phyloP scores from a whole-genome alignment of 2,888 invertebrate genomes.

The Euplagia quadripunctaria region DNA sequence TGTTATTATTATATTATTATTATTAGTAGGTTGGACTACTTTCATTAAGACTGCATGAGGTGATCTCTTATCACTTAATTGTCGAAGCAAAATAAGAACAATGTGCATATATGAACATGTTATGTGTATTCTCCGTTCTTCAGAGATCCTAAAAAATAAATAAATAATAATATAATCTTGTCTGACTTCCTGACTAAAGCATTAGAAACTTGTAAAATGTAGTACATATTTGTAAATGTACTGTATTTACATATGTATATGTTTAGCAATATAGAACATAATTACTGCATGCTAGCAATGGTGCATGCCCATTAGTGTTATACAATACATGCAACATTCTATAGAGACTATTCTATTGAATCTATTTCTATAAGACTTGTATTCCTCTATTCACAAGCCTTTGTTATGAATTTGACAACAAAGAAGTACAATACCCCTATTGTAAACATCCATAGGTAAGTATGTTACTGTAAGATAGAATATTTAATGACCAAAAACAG shows the following conservation, averaged over 20 bases:
- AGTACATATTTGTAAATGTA: background rate
- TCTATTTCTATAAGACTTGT: background rate
- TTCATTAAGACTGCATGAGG: too few relatives aligned
- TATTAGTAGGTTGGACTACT: too few relatives aligned
- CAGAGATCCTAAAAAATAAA: too few relatives aligned
- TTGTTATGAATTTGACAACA: slow-evolving; percentile 4
- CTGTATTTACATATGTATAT: background rate
- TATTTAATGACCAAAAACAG: background rate
- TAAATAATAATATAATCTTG: too few relatives aligned
- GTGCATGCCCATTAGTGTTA: background rate
- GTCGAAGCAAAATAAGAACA: too few relatives aligned
- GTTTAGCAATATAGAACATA: background rate
- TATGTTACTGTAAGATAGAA: background rate
- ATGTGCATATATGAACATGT: too few relatives aligned
- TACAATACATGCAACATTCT: slow-evolving; percentile 1
- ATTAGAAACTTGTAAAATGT: background rate
- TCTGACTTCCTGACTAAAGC: background rate
- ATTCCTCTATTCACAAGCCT: background rate
- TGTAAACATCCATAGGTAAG: background rate
- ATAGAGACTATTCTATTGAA: background rate
- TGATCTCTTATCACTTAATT: too few relatives aligned
- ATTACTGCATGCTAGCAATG: background rate
- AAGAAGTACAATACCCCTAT: background rate
- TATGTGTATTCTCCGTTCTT: too few relatives aligned
- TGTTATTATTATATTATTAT: too few relatives aligned